Base-by-base conservation (phyloP, 2,888 invertebrate species). In the Cryptocephalus moraei region DNA sequence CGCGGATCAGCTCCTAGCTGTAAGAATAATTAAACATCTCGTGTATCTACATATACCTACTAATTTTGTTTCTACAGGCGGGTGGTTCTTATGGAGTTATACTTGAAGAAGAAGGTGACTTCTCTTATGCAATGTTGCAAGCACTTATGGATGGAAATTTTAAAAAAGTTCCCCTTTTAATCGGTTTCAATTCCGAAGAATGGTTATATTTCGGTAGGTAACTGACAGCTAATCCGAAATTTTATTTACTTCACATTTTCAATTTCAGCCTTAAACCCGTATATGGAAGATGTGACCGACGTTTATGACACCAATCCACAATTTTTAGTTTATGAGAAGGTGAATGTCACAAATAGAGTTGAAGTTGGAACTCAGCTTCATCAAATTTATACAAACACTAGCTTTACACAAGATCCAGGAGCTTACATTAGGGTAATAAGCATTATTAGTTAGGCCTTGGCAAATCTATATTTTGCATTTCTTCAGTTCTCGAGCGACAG, bases 141-240 rank as follows among this genome's bases (percentile, higher is more conserved):
- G 42, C 50, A n/a, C 39, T 47, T 34, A 42, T 47, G 31, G 33
- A 44, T 13, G 43, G 45, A 36, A 46, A 46, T 13, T 43, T 46
- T 31, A 49, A 48, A 31, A 47, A 49, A 43, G 41, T 53, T 9
- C 53, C 53, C 9, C 41, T 49, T 32, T 13, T 53, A 22, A 42
- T 48, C n/a, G 53, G 53, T n/a, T 51, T 48, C 22, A 53, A 45
- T 31, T 53, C 53, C 2, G 53, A 51, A 46, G 53, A 53, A 39
- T 47, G 45, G 40, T 42, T 53, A n/a, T 40, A 14, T 41, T 41
- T 34, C 11, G 45, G 45, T 40, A 39, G 43, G 36, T n/a, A 11
- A 14, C n/a, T 34, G n/a, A 36, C 12, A 36, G 12, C 4, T 11
- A 4, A 36, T 36, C n/a, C 4, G 12, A 36, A 36, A 12, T 12